Percentiles rank a stretch among this genome's conserved stretches.
phyloP scores from a whole-genome alignment of 1,140 invertebrate genomes.

The Drosophila saltans region DNA sequence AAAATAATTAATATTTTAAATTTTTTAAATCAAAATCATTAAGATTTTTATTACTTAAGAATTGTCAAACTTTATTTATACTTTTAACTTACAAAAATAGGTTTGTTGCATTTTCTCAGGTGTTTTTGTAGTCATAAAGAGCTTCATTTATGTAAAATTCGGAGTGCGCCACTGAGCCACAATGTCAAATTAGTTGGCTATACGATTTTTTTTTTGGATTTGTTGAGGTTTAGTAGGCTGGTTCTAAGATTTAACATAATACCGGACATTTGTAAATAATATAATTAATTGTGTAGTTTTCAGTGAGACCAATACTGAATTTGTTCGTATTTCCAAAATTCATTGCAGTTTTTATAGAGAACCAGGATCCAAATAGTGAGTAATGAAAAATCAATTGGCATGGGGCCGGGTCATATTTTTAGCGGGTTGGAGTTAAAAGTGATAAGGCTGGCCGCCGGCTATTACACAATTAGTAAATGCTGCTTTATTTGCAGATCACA shows the following conservation, averaged over 20 bases:
- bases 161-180: background rate
- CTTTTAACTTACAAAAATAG: background rate
- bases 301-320: background rate
- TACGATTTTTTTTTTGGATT: background rate
- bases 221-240: background rate
- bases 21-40: background rate
- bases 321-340: slow-evolving; percentile 66
- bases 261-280: background rate
- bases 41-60: background rate
- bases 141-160: background rate
- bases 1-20: background rate
- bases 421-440: slow-evolving; percentile 35
- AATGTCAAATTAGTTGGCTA: background rate
- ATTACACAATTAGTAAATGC: slow-evolving; percentile 62
- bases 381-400: slow-evolving; percentile 69
- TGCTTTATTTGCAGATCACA: slow-evolving; percentile 51
- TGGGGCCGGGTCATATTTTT: slow-evolving; percentile 43
- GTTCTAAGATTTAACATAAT: background rate
- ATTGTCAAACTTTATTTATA: background rate
- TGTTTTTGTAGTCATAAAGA: background rate
- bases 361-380: slow-evolving; percentile 35
- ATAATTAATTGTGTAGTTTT: slow-evolving; percentile 9
- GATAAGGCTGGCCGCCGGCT: slow-evolving; percentile 53
- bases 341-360: slow-evolving; percentile 56
- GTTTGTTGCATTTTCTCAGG: background rate